Evolutionary conservation across 2,797 vertebrate genomes (phyloP), one percentile per base, ranked within the genome.

Genomic region (Paguma larvata): DNA sequence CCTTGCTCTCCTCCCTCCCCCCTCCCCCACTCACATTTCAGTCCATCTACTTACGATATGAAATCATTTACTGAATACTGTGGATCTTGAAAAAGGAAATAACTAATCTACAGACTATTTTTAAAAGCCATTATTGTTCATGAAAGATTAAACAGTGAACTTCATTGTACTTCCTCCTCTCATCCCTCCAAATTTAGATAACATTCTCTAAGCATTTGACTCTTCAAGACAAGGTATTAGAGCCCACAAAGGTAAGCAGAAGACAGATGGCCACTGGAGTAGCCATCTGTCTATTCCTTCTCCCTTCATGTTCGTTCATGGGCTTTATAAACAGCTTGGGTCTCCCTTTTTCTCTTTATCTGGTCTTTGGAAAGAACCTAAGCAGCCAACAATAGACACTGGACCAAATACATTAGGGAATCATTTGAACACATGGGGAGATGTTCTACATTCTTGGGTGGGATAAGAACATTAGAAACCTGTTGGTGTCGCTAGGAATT

Each of bases 41-140:
- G 8, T 11, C 32, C 25, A 56, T 25, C 41, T 56, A 6, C 21
- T 83, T 62, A 63, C 18, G 82, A 34, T 19, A 48, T 68, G 38
- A 90, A 90, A 88, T 83, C 4, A 70, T 30, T 41, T 63, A 56
- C 16, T 78, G 21, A 86, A 19, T 34, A 79, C 0, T 19, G 7
- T 23, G 3, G 32, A 30, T 83, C 53, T 65, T 92, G 34, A 25
- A 70, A 78, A 93, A 96, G 65, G 75, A 77, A 79, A 95, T 34
- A 84, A 63, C 21, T 72, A 44, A 51, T 48, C 32, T 41, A 25
- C 15, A 38, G n/a, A 32, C 84, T 59, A 18, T 65, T 67, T 72
- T 59, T 48, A 56, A 79, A 83, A 84, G 27, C 44, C 68, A 59
- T 73, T 19, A 68, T 34, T 85, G 23, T 32, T 80, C 34, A 32